These are phyloP conservation scores for Nephrocerus scutellatus DNA, from an alignment of 2,888 invertebrate genomes.

Conservation along the genomic window DNA sequence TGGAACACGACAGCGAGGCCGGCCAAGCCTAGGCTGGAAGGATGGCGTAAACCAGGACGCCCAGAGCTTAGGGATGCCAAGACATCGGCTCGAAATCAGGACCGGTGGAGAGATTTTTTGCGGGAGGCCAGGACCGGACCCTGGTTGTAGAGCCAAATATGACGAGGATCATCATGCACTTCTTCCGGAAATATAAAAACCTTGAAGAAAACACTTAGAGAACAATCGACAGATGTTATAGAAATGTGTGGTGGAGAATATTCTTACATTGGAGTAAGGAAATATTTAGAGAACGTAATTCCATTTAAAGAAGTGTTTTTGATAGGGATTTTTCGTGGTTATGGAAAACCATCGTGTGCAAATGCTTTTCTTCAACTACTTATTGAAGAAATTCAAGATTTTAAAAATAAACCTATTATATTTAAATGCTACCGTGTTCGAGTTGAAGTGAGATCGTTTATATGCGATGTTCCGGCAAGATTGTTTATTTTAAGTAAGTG, in stretches of 20 bases:
- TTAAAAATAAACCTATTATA: not conserved
- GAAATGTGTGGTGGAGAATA: not conserved
- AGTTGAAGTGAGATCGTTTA: not conserved
- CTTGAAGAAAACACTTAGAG: not conserved
- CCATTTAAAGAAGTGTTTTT: slow-evolving; percentile 4
- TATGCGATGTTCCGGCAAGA: slow-evolving; percentile 1
- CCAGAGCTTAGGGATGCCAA: too few relatives aligned
- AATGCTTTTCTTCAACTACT: slow-evolving; percentile 1
- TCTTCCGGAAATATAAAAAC: not conserved
- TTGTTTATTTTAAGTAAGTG: slow-evolving; percentile 1
- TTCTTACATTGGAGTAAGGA: too few relatives aligned
- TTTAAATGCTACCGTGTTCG: not conserved
- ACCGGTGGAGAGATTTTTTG: too few relatives aligned
- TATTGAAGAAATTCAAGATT: not conserved
- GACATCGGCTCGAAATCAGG: too few relatives aligned
- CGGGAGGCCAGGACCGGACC: too few relatives aligned
- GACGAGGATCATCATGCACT: too few relatives aligned
- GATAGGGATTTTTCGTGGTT: not conserved
- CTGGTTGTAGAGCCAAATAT: too few relatives aligned
- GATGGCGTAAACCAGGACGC: too few relatives aligned
- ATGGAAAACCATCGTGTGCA: slow-evolving; percentile 4
- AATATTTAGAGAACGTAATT: not conserved
- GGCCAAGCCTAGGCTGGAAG: too few relatives aligned
- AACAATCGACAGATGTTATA: not conserved
- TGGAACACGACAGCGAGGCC: too few relatives aligned